Percentiles rank a stretch among this genome's conserved stretches.
phyloP scores from a whole-genome alignment of 2,797 vertebrate species.

The Urosaurus nigricauda region DNA sequence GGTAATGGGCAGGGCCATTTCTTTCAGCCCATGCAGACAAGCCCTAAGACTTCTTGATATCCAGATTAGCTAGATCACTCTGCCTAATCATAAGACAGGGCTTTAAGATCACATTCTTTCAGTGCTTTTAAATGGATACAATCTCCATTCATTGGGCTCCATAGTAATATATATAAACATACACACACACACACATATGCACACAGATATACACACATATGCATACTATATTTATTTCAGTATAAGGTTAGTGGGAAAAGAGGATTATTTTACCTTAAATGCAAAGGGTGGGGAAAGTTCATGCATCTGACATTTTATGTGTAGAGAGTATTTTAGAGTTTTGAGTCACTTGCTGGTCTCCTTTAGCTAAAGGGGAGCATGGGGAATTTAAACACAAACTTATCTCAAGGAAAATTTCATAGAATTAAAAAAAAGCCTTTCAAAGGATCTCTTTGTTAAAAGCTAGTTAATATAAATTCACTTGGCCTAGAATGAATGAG shows the following conservation, averaged over 20 bases:
- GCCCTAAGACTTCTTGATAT: too few relatives aligned
- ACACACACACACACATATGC: too few relatives aligned
- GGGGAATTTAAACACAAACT: conserved; percentile 19
- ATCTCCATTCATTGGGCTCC: background rate
- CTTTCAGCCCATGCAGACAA: too few relatives aligned
- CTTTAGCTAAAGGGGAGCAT: background rate
- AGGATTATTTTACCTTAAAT: conserved; percentile 1
- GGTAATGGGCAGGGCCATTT: too few relatives aligned
- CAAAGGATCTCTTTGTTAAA: conserved; percentile 2
- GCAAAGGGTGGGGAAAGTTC: background rate
- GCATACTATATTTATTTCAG: background rate
- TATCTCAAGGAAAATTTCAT: background rate
- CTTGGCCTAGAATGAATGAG: background rate
- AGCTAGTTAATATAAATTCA: conserved; percentile 32
- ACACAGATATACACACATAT: too few relatives aligned
- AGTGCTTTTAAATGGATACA: background rate
- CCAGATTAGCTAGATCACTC: background rate
- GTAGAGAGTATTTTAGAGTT: background rate
- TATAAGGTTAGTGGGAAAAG: background rate
- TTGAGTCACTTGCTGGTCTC: background rate
- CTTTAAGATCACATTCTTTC: background rate
- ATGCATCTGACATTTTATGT: background rate
- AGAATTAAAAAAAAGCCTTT: background rate
- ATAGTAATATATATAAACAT: background rate
- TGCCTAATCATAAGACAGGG: background rate